Evolutionary conservation across 2,888 invertebrate species (phyloP).

Genomic region (Urechis unicinctus): DNA sequence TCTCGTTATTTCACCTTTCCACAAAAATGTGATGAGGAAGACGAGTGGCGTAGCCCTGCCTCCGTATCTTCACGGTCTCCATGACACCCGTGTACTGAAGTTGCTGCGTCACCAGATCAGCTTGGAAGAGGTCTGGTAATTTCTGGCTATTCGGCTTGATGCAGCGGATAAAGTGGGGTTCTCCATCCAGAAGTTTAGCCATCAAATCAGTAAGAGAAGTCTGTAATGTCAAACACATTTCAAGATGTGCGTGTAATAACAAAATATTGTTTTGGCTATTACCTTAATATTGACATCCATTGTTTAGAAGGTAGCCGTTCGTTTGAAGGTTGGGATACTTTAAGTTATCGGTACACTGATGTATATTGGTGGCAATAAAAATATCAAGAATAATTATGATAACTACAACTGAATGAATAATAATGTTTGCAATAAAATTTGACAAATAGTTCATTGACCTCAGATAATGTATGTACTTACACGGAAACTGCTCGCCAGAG

Average conservation of each 20-base stretch:
- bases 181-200: constrained; percentile 31
- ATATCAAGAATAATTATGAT: too few relatives aligned
- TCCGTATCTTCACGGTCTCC: constrained; percentile 40
- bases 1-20: constrained; percentile 19
- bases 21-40: constrained; percentile 49
- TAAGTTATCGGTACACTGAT: too few relatives aligned
- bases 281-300: too few relatives aligned
- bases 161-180: constrained; percentile 41
- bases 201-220: constrained; percentile 35
- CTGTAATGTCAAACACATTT: constrained; percentile 23
- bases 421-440: too few relatives aligned
- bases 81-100: constrained; percentile 44
- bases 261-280: too few relatives aligned
- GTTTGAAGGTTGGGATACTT: too few relatives aligned
- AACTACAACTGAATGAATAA: too few relatives aligned
- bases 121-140: constrained; percentile 25
- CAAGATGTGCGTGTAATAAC: too few relatives aligned
- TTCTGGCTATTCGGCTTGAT: constrained; percentile 39
- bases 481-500: neutral
- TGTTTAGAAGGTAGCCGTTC: too few relatives aligned
- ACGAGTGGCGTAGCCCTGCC: constrained; percentile 58
- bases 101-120: constrained; percentile 35
- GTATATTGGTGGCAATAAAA: too few relatives aligned
- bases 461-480: neutral
- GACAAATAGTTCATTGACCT: too few relatives aligned